These are phyloP conservation scores for Myiozetetes cayanensis DNA, from an alignment of 2,113 vertebrate genomes.

Conservation along the genomic window DNA sequence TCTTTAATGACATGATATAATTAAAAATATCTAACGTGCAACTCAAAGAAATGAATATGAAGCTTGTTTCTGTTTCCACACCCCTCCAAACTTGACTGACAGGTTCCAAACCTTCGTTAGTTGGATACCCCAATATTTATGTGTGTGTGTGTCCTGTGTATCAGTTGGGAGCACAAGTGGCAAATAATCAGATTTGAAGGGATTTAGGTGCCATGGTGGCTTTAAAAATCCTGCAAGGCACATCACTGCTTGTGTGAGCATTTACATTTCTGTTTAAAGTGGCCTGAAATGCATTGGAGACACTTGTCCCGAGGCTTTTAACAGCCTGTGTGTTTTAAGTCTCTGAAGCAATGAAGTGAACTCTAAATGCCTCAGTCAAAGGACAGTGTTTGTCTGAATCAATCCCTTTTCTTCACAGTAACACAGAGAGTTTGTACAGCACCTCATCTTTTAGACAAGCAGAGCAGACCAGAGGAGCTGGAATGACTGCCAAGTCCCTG, in stretches of 20 bases:
- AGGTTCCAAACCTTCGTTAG: conserved; percentile 43
- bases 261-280: conserved; percentile 22
- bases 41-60: conserved; percentile 51
- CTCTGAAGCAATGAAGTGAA: neutral
- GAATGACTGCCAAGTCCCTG: neutral
- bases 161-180: neutral
- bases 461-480: neutral
- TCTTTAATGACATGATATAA: conserved; percentile 59
- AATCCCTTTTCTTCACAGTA: neutral
- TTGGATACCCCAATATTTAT: neutral
- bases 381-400: neutral
- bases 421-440: neutral
- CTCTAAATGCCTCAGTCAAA: neutral
- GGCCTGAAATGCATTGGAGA: neutral
- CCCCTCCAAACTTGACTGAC: conserved; percentile 57
- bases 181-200: conserved; percentile 4
- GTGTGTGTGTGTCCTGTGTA: neutral
- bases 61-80: conserved; percentile 36
- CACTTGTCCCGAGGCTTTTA: neutral
- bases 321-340: neutral
- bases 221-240: conserved; percentile 27
- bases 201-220: neutral
- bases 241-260: neutral
- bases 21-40: conserved; percentile 46
- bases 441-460: neutral